phyloP scores from a whole-genome alignment of 2,888 invertebrate species.

The Stenolophus ochropezus region DNA sequence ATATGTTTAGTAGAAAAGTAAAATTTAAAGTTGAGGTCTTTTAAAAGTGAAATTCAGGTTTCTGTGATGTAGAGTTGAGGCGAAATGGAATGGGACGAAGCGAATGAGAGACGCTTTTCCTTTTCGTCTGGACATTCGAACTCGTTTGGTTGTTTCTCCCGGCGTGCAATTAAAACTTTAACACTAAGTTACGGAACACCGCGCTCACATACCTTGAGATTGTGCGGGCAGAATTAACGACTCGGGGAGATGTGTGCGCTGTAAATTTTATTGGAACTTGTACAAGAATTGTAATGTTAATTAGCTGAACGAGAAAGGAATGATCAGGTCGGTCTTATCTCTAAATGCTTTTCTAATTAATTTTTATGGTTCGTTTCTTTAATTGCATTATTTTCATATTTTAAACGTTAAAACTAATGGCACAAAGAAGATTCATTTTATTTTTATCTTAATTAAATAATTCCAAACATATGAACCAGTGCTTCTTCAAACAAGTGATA shows the following conservation, averaged over 20 bases:
- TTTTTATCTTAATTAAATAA: constrained; percentile 12
- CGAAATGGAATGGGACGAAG: not conserved
- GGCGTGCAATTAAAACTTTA: constrained; percentile 44
- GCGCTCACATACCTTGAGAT: constrained; percentile 34
- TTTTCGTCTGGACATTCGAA: constrained; percentile 1
- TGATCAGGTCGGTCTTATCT: constrained; percentile 23
- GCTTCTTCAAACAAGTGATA: not conserved
- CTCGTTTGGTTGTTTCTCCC: constrained; percentile 24
- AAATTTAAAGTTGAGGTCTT: too few relatives aligned
- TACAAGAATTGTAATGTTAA: constrained; percentile 44
- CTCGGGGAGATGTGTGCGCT: constrained; percentile 9
- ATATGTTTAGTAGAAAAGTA: too few relatives aligned
- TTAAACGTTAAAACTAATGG: constrained; percentile 19
- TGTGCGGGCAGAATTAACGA: constrained; percentile 43
- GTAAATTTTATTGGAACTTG: constrained; percentile 37
- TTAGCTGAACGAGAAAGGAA: constrained; percentile 35
- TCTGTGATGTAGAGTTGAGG: not conserved
- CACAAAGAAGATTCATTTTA: not conserved
- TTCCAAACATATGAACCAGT: not conserved
- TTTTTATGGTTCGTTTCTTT: constrained; percentile 33
- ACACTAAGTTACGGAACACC: constrained; percentile 45
- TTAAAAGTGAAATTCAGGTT: too few relatives aligned
- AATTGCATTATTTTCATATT: constrained; percentile 42
- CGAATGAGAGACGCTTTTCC: not conserved
- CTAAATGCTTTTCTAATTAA: constrained; percentile 21